phyloP scores from a whole-genome alignment of 2,888 invertebrate species.

The Spatulosminthurus flaviceps region DNA sequence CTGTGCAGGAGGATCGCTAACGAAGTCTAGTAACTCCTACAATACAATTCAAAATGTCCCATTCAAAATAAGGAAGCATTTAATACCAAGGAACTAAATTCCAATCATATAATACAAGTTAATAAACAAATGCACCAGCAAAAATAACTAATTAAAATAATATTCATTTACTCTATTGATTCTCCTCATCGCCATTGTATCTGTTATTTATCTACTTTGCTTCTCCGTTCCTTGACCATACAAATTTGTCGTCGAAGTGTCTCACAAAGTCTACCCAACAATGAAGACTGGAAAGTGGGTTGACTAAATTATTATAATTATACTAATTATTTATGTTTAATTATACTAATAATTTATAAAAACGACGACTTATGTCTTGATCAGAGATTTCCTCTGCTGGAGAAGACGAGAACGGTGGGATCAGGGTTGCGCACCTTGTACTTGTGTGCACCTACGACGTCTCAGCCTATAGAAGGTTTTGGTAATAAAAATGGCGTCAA shows the following conservation, averaged over 20 bases:
- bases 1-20: constrained; percentile 99
- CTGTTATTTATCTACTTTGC: constrained; percentile 6
- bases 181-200: constrained; percentile 52
- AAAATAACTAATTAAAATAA: not conserved
- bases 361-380: not conserved
- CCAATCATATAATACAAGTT: not conserved
- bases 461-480: too few species aligned
- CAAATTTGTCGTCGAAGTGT: constrained; percentile 24
- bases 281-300: not conserved
- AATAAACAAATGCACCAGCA: too few species aligned
- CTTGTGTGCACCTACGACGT: constrained; percentile 25
- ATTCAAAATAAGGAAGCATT: not conserved
- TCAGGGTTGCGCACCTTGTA: not conserved
- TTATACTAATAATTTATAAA: too few species aligned
- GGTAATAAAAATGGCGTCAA: too few species aligned
- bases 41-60: constrained; percentile 64
- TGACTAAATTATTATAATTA: not conserved
- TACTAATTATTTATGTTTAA: too few species aligned
- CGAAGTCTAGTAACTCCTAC: constrained; percentile 99
- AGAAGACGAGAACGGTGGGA: constrained; percentile 16
- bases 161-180: constrained; percentile 51
- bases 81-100: not conserved
- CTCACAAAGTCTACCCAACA: constrained; percentile 27
- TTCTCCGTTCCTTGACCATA: constrained; percentile 32
- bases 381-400: not conserved